Evolutionary conservation across 2,888 invertebrate species (phyloP).

Genomic region (Chrysolina haemoptera): DNA sequence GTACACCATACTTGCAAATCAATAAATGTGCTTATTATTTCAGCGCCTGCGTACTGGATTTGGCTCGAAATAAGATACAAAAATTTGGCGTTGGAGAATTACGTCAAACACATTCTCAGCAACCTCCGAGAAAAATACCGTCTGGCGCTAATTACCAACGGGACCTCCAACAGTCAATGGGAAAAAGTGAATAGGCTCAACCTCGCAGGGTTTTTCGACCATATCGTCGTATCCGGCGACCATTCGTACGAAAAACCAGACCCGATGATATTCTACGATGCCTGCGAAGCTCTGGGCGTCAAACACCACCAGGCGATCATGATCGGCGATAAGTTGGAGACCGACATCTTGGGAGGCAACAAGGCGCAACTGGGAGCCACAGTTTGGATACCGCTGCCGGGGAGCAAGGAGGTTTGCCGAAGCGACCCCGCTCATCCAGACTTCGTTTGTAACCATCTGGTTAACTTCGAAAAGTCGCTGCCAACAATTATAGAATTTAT

Average conservation of each 20-base stretch:
- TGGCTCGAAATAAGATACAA: conserved; percentile 88
- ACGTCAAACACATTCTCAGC: conserved; percentile 79
- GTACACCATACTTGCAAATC: no score
- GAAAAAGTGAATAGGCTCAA: conserved; percentile 85
- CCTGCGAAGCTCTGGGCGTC: conserved; percentile 83
- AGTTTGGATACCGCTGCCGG: conserved; percentile 83
- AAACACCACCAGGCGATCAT: conserved; percentile 84
- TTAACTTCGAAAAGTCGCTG: conserved; percentile 70
- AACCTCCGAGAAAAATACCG: conserved; percentile 82
- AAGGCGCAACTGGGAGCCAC: conserved; percentile 82
- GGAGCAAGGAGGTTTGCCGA: conserved; percentile 62
- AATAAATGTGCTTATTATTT: conserved; percentile 60
- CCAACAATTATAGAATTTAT: conserved; percentile 65
- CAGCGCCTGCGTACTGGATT: conserved; percentile 81
- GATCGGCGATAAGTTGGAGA: conserved; percentile 88
- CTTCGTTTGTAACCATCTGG: conserved; percentile 78
- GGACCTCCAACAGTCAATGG: conserved; percentile 90
- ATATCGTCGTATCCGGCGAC: conserved; percentile 87
- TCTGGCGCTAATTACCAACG: conserved; percentile 88
- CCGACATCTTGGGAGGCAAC: conserved; percentile 87
- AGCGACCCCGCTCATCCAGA: conserved; percentile 73
- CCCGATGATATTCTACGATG: conserved; percentile 85
- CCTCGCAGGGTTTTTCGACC: conserved; percentile 82
- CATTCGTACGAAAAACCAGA: conserved; percentile 90
- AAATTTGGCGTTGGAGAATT: conserved; percentile 79